Percentiles rank a stretch among this genome's conserved stretches.
Conservation (phyloP, 2,888 invertebrate genomes). For the Clusia tigrina region DNA sequence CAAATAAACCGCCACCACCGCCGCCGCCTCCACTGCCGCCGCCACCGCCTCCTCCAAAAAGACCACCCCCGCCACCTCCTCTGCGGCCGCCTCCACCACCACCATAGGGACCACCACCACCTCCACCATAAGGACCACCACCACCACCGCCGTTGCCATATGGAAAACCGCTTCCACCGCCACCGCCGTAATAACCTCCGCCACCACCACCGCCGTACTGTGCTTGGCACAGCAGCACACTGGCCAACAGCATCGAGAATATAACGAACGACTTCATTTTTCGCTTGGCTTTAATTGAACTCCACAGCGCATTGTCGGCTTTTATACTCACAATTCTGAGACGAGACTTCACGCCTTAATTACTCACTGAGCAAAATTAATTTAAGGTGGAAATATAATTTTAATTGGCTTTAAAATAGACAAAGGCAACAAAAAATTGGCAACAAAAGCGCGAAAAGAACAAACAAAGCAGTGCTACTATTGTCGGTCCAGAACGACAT, state of each 20-base stretch:
- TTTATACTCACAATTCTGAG: conserved; percentile 7
- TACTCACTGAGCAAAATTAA: no score
- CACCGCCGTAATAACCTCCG: background rate
- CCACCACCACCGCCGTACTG: background rate
- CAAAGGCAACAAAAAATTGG: no score
- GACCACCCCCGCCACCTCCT: background rate
- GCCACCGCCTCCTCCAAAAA: background rate
- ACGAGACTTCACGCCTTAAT: no score
- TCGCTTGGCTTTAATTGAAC: background rate
- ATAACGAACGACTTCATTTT: conserved; percentile 16
- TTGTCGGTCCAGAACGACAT: no score
- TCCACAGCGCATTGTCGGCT: background rate
- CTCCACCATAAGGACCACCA: background rate
- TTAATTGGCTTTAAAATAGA: no score
- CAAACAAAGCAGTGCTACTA: no score
- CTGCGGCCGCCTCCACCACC: background rate
- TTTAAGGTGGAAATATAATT: no score
- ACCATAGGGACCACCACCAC: background rate
- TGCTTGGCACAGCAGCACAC: background rate
- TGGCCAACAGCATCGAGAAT: background rate
- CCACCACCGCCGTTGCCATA: background rate
- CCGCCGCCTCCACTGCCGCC: background rate
- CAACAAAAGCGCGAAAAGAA: no score
- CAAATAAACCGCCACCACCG: background rate
- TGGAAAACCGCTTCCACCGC: background rate